Base-by-base conservation (phyloP, 1,140 invertebrate genomes). In the Diabrotica virgifera region DNA sequence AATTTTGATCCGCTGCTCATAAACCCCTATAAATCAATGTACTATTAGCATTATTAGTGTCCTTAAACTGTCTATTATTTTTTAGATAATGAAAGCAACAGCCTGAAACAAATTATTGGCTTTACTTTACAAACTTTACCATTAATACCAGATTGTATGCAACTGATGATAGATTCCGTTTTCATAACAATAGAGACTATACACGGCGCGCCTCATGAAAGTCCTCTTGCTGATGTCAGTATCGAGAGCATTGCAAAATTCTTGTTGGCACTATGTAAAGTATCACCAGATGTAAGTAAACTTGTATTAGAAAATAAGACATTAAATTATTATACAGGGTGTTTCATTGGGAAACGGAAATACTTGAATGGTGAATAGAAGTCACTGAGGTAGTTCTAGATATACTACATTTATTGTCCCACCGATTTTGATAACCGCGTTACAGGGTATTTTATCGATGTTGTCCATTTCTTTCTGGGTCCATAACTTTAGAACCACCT, bases 81-180 rank as follows among this genome's bases (percentile, higher is more conserved):
- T 69, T 52, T 35, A 68, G 64, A 64, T 40, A 63, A 66, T 40
- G 64, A 66, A 55, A 14, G 46, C 37, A 53, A 65, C 38, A 59
- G 52, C 12, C 36, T 72, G 6, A 67, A 62, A 50, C 70, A 72
- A 64, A 54, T 70, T 36, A 71, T 73, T n/a, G 71, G 69, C 5
- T 51, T 60, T 10, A 65, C 65, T 11, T 58, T 73, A 12, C 46
- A 63, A 38, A 57, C 58, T 8, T 12, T 73, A 14, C 61, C 71
- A 12, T n/a, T 36, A 5, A 35, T 66, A 12, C 7, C 63, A 12
- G 54, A 63, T 12, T 60, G 53, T 54, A 36, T 55, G 5, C 55
- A 64, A 50, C 70, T 71, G 52, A 35, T 70, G 12, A 63, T 63
- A 61, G 61, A 65, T 12, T 67, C 69, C 5, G 52, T 73, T 5